These are phyloP conservation scores for Hermetia illucens DNA, from an alignment of 1,140 invertebrate genomes.

Conservation along the genomic window DNA sequence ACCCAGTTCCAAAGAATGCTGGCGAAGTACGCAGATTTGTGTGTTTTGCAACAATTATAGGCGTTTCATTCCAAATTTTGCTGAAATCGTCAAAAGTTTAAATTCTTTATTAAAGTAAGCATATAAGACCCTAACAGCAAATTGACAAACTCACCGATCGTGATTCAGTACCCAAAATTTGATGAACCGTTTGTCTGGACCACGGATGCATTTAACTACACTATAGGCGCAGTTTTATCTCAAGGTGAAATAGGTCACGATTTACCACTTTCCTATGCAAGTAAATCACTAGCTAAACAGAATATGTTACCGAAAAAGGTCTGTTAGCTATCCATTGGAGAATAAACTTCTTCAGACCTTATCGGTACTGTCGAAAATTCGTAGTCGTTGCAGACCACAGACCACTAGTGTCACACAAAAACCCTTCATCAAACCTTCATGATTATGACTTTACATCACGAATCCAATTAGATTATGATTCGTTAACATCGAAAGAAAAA, in stretches of 20 bases:
- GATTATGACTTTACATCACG: too few relatives aligned
- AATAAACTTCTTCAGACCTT: conserved; percentile 27
- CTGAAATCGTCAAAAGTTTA: neutral
- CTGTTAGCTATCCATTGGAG: conserved; percentile 22
- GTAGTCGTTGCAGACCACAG: conserved; percentile 21
- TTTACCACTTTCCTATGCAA: conserved; percentile 6
- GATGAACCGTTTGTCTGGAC: conserved; percentile 8
- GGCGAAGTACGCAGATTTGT: conserved; percentile 13
- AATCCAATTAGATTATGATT: too few relatives aligned
- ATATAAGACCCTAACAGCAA: too few relatives aligned
- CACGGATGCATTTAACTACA: conserved; percentile 6
- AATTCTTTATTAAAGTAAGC: too few relatives aligned
- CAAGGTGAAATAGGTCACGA: conserved; percentile 4
- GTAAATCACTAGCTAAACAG: conserved; percentile 9
- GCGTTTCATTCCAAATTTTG: conserved; percentile 5
- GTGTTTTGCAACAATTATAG: conserved; percentile 5
- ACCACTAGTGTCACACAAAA: too few relatives aligned
- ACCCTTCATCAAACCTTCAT: too few relatives aligned
- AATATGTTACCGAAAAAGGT: conserved; percentile 12
- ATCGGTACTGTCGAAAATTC: conserved; percentile 19
- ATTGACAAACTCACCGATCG: neutral
- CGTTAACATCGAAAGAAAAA: too few relatives aligned
- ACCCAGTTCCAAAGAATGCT: conserved; percentile 8
- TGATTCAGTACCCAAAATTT: conserved; percentile 10
- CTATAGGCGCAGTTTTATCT: conserved; percentile 8